These are phyloP conservation scores for Kobus ellipsiprymnus DNA, from an alignment of 2,113 vertebrate species.

Conservation along the genomic window DNA sequence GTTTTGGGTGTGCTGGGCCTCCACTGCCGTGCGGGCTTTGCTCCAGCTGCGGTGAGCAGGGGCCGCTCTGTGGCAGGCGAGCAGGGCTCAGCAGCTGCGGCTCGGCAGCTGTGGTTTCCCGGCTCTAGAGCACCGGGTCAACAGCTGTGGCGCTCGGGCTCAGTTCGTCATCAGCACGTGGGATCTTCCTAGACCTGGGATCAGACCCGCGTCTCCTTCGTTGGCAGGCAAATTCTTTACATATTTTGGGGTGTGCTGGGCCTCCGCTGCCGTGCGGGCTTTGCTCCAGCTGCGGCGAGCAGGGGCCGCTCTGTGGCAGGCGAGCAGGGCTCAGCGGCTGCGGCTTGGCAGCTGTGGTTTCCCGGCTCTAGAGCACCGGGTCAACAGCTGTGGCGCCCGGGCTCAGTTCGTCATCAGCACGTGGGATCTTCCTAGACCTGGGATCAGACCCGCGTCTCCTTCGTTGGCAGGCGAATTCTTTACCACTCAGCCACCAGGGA, in stretches of 20 bases:
- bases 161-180: rapidly evolving
- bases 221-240: not conserved
- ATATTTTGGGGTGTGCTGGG: not conserved
- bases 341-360: not conserved
- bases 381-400: rapidly evolving
- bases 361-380: not conserved
- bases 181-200: not conserved
- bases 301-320: not conserved
- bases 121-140: not conserved
- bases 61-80: not conserved
- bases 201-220: not conserved
- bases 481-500: not conserved
- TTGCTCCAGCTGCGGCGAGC: not conserved
- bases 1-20: not conserved
- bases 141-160: rapidly evolving
- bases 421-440: not conserved
- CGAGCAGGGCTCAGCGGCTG: not conserved
- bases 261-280: rapidly evolving
- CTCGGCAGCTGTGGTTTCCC: not conserved
- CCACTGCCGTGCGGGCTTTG: rapidly evolving
- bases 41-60: not conserved
- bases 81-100: not conserved
- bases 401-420: rapidly evolving
- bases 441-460: not conserved
- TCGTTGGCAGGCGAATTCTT: not conserved